Evolutionary conservation across 2,797 vertebrate species (phyloP).

Genomic region (Erpetoichthys calabaricus): DNA sequence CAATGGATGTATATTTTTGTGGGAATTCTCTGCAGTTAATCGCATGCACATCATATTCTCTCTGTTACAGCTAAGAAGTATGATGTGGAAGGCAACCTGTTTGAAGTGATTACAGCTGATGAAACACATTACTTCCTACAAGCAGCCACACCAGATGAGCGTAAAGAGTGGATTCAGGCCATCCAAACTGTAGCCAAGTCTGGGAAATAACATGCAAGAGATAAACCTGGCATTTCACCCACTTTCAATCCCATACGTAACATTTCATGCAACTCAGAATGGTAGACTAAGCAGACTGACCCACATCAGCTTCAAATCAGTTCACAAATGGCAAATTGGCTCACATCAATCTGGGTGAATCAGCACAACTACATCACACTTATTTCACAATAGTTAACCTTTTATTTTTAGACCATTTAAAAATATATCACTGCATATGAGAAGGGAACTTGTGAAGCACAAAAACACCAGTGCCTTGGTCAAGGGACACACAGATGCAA

Average conservation of each 20-base stretch:
- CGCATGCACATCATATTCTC: conserved; percentile 7
- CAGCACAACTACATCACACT: too few species aligned
- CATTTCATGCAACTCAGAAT: neutral
- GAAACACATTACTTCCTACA: conserved; percentile 83
- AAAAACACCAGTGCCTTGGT: too few species aligned
- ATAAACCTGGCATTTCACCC: neutral
- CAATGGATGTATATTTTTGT: too few species aligned
- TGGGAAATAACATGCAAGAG: conserved; percentile 59
- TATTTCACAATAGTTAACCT: too few species aligned
- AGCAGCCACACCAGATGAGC: conserved; percentile 68
- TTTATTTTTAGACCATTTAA: too few species aligned
- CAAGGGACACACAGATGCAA: too few species aligned
- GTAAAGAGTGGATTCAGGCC: conserved; percentile 86
- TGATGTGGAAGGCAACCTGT: conserved; percentile 72
- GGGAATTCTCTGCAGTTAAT: too few species aligned
- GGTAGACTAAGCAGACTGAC: neutral
- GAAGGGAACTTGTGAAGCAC: too few species aligned
- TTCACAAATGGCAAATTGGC: neutral
- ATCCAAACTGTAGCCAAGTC: conserved; percentile 71
- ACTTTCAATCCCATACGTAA: too few species aligned
- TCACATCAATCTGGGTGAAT: too few species aligned
- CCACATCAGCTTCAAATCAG: neutral
- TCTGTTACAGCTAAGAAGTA: conserved; percentile 58
- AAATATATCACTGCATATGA: too few species aligned
- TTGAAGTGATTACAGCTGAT: conserved; percentile 90